phyloP scores from a whole-genome alignment of 2,888 invertebrate species.

The Lycia hirtaria region DNA sequence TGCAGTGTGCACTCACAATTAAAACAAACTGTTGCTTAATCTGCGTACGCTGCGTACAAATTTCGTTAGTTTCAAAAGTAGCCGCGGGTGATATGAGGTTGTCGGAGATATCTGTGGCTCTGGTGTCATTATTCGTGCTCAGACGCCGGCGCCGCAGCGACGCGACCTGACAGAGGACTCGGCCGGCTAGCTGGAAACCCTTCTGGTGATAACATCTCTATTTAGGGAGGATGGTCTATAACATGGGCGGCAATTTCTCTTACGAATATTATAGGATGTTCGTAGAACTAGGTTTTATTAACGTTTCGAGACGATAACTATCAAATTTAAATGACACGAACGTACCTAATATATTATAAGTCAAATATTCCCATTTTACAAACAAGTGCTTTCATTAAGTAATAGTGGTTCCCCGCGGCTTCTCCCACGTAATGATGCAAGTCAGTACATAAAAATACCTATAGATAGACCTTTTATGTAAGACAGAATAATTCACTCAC shows the following conservation, averaged over 20 bases:
- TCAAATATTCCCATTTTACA: too few species aligned
- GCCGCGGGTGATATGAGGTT: neutral
- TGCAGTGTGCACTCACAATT: neutral
- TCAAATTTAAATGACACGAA: too few species aligned
- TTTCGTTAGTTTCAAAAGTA: constrained; percentile 6
- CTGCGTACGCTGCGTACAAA: constrained; percentile 18
- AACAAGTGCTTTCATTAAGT: too few species aligned
- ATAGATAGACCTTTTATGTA: too few species aligned
- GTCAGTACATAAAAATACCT: too few species aligned
- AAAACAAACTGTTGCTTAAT: neutral
- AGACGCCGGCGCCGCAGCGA: constrained; percentile 56
- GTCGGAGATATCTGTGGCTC: constrained; percentile 49
- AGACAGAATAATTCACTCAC: too few species aligned
- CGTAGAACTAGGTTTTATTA: too few species aligned
- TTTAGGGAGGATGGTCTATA: constrained; percentile 46
- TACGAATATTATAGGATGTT: too few species aligned
- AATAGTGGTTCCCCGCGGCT: too few species aligned
- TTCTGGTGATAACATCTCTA: constrained; percentile 62
- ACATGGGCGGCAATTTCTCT: constrained; percentile 23
- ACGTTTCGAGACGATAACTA: too few species aligned
- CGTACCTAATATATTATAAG: too few species aligned
- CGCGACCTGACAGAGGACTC: constrained; percentile 62
- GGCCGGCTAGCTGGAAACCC: constrained; percentile 54
- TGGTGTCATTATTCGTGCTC: constrained; percentile 46
- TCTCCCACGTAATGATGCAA: too few species aligned